Percentiles rank a stretch among this genome's conserved stretches.
Evolutionary conservation across 1,140 invertebrate species (phyloP).

Genomic region (Spodoptera frugiperda): DNA sequence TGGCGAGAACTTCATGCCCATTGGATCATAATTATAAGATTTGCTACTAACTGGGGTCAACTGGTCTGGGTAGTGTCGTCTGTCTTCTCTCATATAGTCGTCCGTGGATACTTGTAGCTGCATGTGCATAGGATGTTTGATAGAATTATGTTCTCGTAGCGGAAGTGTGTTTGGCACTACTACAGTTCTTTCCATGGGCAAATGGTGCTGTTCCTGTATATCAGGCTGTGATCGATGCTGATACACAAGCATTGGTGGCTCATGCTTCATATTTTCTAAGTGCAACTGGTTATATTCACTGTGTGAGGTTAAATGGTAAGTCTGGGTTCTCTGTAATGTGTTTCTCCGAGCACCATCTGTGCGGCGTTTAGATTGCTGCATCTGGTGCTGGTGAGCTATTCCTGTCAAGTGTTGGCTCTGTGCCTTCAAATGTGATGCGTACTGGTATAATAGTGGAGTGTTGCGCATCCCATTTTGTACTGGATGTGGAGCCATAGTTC

Average conservation of each 20-base stretch:
- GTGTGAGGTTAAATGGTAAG: constrained; percentile 83
- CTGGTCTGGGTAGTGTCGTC: constrained; percentile 69
- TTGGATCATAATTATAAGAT: constrained; percentile 79
- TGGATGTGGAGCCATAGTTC: constrained; percentile 62
- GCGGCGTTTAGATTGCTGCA: constrained; percentile 69
- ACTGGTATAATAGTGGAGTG: constrained; percentile 81
- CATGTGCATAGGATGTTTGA: constrained; percentile 74
- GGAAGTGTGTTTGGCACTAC: constrained; percentile 76
- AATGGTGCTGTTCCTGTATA: constrained; percentile 74
- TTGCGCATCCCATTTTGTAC: constrained; percentile 71
- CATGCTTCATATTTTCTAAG: constrained; percentile 77
- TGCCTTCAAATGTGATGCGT: constrained; percentile 82
- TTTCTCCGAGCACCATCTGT: constrained; percentile 73
- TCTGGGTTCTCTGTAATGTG: constrained; percentile 82
- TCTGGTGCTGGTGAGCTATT: constrained; percentile 72
- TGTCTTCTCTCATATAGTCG: constrained; percentile 73
- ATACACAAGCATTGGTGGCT: constrained; percentile 64
- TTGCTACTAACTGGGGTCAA: constrained; percentile 80
- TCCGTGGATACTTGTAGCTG: constrained; percentile 80
- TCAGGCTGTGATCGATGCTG: constrained; percentile 79
- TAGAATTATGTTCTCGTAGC: constrained; percentile 73
- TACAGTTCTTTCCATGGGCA: constrained; percentile 68
- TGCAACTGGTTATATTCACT: constrained; percentile 82
- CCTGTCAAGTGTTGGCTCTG: constrained; percentile 80
- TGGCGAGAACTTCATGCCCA: constrained; percentile 79